Percentiles rank a stretch among this genome's conserved stretches.
Evolutionary conservation across 2,888 invertebrate species (phyloP).

Genomic region (Scrobipalpa atriplicella): DNA sequence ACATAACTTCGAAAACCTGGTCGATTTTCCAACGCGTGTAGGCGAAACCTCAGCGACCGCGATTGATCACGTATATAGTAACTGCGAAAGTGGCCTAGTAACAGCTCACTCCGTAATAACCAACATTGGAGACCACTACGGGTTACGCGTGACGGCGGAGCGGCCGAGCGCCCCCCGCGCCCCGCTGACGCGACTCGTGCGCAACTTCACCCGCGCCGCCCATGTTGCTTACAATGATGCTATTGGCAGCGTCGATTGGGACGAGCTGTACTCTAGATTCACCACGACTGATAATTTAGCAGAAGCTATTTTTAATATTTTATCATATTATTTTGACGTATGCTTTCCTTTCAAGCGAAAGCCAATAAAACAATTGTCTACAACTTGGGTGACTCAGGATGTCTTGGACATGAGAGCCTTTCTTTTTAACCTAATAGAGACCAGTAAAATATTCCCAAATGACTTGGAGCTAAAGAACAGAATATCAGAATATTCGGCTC

Average conservation of each 20-base stretch:
- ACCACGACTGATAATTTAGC: slow-evolving; percentile 16
- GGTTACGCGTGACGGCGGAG: not conserved
- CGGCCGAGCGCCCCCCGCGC: not conserved
- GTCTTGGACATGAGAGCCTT: not conserved
- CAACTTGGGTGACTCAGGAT: slow-evolving; percentile 3
- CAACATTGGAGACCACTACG: slow-evolving; percentile 3
- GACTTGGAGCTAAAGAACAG: not conserved
- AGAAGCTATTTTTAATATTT: slow-evolving; percentile 17
- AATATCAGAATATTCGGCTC: not conserved
- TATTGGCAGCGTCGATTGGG: slow-evolving; percentile 26
- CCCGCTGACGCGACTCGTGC: slow-evolving; percentile 13
- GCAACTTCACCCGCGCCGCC: slow-evolving; percentile 17
- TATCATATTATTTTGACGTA: slow-evolving; percentile 13
- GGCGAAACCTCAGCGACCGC: not conserved
- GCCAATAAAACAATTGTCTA: not conserved
- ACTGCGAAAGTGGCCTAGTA: not conserved
- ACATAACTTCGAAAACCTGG: not conserved
- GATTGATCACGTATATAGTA: not conserved
- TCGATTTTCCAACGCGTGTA: not conserved
- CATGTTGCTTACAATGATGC: not conserved
- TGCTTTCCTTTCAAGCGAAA: slow-evolving; percentile 22
- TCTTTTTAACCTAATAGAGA: not conserved
- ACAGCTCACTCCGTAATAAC: not conserved
- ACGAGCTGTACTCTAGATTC: not conserved
- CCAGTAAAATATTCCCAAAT: not conserved